Evolutionary conservation across 1,140 invertebrate species (phyloP).

Genomic region (Helicoverpa zea): DNA sequence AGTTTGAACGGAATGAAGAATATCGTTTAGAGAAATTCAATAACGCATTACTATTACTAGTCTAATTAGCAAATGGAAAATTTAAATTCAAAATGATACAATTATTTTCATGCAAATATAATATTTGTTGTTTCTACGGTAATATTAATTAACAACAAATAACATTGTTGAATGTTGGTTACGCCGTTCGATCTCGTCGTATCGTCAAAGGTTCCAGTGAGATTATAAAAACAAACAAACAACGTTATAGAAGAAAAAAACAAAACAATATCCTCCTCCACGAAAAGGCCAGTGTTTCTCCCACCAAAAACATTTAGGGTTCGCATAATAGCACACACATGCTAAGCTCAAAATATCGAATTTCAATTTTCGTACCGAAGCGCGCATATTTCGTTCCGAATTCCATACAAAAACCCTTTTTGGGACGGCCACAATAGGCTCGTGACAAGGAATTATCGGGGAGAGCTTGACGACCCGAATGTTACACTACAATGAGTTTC

Average conservation of each 20-base stretch:
- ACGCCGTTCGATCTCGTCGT: no score
- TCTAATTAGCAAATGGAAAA: no score
- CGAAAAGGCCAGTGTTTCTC: conserved; percentile 16
- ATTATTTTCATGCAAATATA: no score
- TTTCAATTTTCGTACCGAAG: conserved; percentile 35
- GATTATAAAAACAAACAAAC: background rate
- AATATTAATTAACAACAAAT: no score
- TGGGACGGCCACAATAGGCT: conserved; percentile 49
- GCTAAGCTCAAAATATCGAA: conserved; percentile 42
- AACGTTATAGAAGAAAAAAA: background rate
- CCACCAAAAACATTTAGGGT: conserved; percentile 29
- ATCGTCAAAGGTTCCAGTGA: no score
- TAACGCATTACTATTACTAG: no score
- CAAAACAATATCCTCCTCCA: conserved; percentile 3
- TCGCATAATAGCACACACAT: conserved; percentile 31
- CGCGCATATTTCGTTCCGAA: conserved; percentile 11
- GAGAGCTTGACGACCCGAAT: conserved; percentile 48
- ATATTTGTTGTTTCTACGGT: no score
- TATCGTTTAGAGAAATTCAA: no score
- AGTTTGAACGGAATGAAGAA: no score
- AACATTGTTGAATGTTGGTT: no score
- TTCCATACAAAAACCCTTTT: conserved; percentile 56
- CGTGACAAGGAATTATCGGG: conserved; percentile 59
- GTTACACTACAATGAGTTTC: conserved; percentile 47
- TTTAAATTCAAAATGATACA: no score